These are phyloP conservation scores for Benitochromis conjunctus DNA, from an alignment of 2,113 vertebrate species.

Conservation along the genomic window DNA sequence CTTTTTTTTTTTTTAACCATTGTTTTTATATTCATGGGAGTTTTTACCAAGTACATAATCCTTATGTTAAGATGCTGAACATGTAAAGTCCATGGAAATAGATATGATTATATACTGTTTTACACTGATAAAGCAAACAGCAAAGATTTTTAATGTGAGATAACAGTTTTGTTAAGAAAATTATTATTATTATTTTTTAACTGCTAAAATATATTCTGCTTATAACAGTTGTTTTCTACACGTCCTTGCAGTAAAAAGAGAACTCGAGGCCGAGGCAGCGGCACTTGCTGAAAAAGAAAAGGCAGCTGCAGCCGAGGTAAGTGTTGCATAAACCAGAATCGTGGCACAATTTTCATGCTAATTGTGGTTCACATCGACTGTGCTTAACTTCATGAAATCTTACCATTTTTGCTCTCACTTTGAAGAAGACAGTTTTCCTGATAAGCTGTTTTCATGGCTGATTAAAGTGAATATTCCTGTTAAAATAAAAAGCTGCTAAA, in stretches of 20 bases:
- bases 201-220: not conserved
- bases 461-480: not conserved
- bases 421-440: not conserved
- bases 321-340: not conserved
- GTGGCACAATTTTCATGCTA: no score
- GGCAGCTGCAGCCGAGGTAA: constrained; percentile 43
- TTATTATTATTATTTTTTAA: not conserved
- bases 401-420: not conserved
- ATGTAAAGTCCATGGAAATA: not conserved
- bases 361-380: not conserved
- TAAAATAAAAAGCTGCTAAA: not conserved
- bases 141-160: not conserved
- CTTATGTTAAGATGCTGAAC: not conserved
- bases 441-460: not conserved
- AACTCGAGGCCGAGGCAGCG: constrained; percentile 81
- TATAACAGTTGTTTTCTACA: not conserved
- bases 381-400: not conserved
- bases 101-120: not conserved
- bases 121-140: not conserved
- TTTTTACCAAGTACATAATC: not conserved
- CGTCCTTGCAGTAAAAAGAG: constrained; percentile 79
- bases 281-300: constrained; percentile 58
- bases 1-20: not conserved
- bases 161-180: not conserved
- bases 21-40: not conserved